Conservation (phyloP, 1,140 invertebrate species). For the Trypoxylus dichotomus region DNA sequence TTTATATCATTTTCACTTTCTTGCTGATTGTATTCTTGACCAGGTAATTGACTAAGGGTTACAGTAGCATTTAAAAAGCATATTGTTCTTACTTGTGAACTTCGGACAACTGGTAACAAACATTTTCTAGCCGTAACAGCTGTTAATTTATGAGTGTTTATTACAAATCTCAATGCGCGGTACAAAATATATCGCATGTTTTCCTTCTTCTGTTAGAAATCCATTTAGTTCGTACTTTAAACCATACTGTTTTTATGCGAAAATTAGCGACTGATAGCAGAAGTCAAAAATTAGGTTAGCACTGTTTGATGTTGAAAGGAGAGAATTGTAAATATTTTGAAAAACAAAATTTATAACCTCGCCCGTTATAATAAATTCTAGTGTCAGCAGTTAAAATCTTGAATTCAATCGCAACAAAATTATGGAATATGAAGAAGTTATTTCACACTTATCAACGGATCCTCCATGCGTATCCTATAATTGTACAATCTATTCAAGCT, state of each 20-base stretch:
- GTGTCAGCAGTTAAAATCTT: background rate
- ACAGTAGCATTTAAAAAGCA: background rate
- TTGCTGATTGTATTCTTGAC: background rate
- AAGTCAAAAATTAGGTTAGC: background rate
- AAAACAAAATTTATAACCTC: background rate
- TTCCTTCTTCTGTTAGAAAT: background rate
- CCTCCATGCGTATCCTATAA: background rate
- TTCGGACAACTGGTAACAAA: background rate
- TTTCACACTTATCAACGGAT: background rate
- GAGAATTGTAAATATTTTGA: background rate
- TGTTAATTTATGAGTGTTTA: background rate
- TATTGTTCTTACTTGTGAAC: background rate
- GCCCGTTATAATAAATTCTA: background rate
- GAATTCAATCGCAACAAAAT: background rate
- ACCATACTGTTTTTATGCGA: background rate
- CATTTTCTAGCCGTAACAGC: background rate
- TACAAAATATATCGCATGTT: background rate
- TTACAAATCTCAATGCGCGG: background rate
- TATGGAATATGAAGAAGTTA: background rate
- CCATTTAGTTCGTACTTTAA: background rate
- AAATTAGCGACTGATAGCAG: background rate
- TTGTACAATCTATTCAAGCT: slow-evolving; percentile 54
- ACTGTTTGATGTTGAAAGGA: background rate
- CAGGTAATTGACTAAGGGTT: background rate
- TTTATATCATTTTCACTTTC: background rate